Conservation (phyloP, 2,113 vertebrate genomes). For the Perccottus glenii region DNA sequence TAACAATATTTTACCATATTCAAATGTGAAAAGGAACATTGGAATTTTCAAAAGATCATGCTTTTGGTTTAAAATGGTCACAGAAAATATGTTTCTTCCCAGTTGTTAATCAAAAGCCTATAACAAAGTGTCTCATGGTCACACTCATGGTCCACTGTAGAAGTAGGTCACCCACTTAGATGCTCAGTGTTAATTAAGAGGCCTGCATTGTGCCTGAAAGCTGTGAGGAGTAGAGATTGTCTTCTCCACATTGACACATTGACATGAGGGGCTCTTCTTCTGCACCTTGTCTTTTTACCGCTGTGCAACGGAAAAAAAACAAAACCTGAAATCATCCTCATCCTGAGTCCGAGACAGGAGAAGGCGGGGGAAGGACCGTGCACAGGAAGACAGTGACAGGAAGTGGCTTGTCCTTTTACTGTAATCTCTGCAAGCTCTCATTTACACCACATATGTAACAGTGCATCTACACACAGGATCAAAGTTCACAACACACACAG, state of each 20-base stretch:
- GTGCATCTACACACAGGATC: background rate
- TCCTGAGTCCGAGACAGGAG: constrained; percentile 57
- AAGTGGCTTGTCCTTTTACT: constrained; percentile 76
- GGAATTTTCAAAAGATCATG: background rate
- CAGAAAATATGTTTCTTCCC: background rate
- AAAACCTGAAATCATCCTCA: constrained; percentile 26
- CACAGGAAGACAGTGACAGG: constrained; percentile 76
- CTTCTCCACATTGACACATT: constrained; percentile 19
- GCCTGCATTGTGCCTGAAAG: constrained; percentile 31
- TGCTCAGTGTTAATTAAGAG: constrained; percentile 50
- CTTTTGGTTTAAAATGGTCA: background rate
- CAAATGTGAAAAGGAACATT: no score
- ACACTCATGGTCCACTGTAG: constrained; percentile 43
- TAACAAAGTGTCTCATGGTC: constrained; percentile 19
- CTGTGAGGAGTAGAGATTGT: constrained; percentile 3
- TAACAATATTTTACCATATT: no score
- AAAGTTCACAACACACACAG: background rate
- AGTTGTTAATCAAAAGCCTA: constrained; percentile 20
- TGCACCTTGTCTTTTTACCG: constrained; percentile 26
- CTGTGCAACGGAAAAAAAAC: constrained; percentile 19
- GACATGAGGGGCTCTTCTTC: constrained; percentile 11
- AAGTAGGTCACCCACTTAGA: constrained; percentile 59
- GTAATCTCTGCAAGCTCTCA: constrained; percentile 63
- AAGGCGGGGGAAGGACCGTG: constrained; percentile 34
- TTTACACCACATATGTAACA: background rate